A percentile compares a stretch with the other conserved stretches of the same genome.
phyloP scores from a whole-genome alignment of 2,797 vertebrate species.

The Emys orbicularis region DNA sequence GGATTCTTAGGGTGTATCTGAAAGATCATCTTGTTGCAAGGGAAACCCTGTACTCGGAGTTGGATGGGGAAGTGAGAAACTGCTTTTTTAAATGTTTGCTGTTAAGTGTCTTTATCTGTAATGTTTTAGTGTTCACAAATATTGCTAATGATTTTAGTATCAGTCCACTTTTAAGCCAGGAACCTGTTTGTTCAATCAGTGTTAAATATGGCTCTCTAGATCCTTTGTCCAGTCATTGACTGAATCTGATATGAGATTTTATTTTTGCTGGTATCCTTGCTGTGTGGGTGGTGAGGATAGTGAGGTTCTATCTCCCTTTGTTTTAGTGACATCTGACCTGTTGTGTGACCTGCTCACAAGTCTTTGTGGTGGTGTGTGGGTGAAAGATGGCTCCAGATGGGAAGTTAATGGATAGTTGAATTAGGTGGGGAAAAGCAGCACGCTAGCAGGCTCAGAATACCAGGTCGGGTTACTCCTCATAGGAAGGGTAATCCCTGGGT shows the following conservation, averaged over 20 bases:
- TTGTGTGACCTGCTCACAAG: neutral
- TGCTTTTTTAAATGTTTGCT: neutral
- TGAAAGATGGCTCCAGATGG: neutral
- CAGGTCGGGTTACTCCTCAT: neutral
- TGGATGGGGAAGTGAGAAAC: neutral
- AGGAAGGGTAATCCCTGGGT: neutral
- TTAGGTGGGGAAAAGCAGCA: neutral
- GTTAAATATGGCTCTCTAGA: too few species aligned
- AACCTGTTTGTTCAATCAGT: neutral
- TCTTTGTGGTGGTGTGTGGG: too few species aligned
- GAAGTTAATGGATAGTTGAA: neutral
- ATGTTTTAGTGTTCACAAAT: neutral
- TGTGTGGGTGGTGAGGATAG: neutral
- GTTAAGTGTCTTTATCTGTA: neutral
- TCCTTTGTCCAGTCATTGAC: too few species aligned
- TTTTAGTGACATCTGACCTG: too few species aligned
- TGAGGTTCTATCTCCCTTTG: neutral
- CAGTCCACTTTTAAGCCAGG: neutral
- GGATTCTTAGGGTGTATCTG: neutral
- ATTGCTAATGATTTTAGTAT: neutral
- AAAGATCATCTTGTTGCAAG: neutral
- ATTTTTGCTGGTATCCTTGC: neutral
- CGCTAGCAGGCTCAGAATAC: neutral
- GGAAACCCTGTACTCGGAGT: neutral
- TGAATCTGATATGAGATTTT: too few species aligned